These are phyloP conservation scores for Herminia tarsipennalis DNA, from an alignment of 2,888 invertebrate species.

Conservation along the genomic window DNA sequence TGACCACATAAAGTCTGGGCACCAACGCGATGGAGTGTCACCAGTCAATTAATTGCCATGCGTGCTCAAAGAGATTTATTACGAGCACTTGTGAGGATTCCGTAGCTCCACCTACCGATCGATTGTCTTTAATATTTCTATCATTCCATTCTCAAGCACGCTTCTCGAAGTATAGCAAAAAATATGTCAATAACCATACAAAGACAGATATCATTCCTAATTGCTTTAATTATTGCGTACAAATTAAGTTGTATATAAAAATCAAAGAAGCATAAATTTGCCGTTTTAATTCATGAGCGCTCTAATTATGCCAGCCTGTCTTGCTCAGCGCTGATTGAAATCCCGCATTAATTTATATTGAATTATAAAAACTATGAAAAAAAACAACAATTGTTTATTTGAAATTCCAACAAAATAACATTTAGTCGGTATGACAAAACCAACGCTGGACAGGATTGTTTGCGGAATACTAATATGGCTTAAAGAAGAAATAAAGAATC, in stretches of 20 bases:
- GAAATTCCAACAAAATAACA: constrained; percentile 84
- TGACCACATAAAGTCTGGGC: constrained; percentile 58
- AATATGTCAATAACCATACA: constrained; percentile 37
- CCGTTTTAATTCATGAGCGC: constrained; percentile 78
- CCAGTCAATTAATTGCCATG: constrained; percentile 72
- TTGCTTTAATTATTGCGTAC: constrained; percentile 74
- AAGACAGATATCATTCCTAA: constrained; percentile 48
- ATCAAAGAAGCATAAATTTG: constrained; percentile 63
- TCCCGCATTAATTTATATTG: constrained; percentile 74
- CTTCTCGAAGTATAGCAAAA: constrained; percentile 12
- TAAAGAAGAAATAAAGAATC: constrained; percentile 85
- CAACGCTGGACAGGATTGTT: constrained; percentile 79
- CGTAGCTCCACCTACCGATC: constrained; percentile 37
- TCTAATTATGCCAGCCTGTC: constrained; percentile 67
- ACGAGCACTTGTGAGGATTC: constrained; percentile 72
- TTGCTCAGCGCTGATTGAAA: constrained; percentile 72
- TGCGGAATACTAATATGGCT: constrained; percentile 84
- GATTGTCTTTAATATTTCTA: constrained; percentile 35
- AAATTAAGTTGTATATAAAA: constrained; percentile 76
- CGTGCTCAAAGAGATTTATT: constrained; percentile 78
- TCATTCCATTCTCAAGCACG: constrained; percentile 35
- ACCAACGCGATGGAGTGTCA: constrained; percentile 48
- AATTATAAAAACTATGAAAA: constrained; percentile 68
- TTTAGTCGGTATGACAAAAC: constrained; percentile 85
- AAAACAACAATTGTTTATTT: constrained; percentile 81